Conservation (phyloP, 92 coral and sea anemone species). For the Zoanthus sociatus region DNA sequence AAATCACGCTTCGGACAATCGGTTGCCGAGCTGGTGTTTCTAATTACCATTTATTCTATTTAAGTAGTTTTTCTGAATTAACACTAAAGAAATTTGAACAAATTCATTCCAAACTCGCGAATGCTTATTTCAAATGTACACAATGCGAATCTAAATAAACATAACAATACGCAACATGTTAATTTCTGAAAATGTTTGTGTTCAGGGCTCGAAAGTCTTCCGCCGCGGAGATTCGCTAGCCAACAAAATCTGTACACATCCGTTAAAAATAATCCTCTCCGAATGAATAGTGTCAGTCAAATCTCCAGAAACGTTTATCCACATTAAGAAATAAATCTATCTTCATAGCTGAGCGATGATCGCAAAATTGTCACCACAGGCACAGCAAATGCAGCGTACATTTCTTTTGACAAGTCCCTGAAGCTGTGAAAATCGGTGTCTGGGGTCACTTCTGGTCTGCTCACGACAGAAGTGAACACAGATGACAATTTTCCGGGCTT, state of each 20-base stretch:
- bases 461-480: background rate
- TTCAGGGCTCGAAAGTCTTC: background rate
- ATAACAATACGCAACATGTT: background rate
- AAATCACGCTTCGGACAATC: background rate
- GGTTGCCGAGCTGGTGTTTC: background rate
- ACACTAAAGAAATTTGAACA: background rate
- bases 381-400: background rate
- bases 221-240: background rate
- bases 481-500: conserved; percentile 9
- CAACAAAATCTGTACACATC: background rate
- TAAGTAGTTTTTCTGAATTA: background rate
- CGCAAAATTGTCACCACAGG: conserved; percentile 11
- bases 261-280: background rate
- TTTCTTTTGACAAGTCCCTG: conserved; percentile 10
- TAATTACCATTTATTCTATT: background rate
- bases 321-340: conserved; percentile 37
- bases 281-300: conserved; percentile 12
- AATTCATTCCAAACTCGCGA: background rate
- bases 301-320: conserved; percentile 7
- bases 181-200: conserved; percentile 31
- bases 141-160: conserved; percentile 31
- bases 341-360: background rate
- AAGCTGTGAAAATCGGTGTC: conserved; percentile 10
- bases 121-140: conserved; percentile 32
- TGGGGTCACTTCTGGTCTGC: background rate